Evolutionary conservation across 2,888 invertebrate genomes (phyloP).

Genomic region (Laothoe populi): DNA sequence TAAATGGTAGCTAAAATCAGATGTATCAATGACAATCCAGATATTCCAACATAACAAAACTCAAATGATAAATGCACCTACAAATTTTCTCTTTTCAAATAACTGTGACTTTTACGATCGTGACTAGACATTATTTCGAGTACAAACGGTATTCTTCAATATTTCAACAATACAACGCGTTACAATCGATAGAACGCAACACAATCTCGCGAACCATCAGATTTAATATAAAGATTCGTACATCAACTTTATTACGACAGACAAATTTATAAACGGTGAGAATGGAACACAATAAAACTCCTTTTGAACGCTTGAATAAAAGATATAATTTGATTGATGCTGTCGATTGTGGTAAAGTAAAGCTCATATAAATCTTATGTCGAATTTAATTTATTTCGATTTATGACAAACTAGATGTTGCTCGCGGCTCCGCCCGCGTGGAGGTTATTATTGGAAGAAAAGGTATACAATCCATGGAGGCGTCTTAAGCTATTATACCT

Average conservation of each 20-base stretch:
- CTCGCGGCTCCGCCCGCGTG: no score
- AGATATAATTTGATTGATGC: not conserved
- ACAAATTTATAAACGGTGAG: not conserved
- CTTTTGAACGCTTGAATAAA: not conserved
- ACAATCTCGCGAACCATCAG: not conserved
- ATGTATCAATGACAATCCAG: not conserved
- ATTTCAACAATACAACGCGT: not conserved
- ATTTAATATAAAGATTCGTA: constrained; percentile 8
- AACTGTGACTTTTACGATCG: constrained; percentile 8
- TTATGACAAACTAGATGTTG: no score
- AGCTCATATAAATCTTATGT: not conserved
- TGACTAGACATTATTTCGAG: constrained; percentile 9
- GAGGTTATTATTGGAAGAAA: no score
- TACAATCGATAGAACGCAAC: constrained; percentile 5
- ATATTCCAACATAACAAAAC: not conserved
- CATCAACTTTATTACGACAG: constrained; percentile 1
- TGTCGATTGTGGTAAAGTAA: not conserved
- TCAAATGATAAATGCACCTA: not conserved
- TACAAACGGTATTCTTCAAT: not conserved
- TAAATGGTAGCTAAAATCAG: not conserved
- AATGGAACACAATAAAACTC: not conserved
- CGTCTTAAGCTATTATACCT: no score
- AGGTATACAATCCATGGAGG: no score
- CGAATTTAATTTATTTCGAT: no score
- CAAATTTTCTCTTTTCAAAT: constrained; percentile 13